Conservation (phyloP, 2,888 invertebrate species). For the Brachypalpus laphriformis region DNA sequence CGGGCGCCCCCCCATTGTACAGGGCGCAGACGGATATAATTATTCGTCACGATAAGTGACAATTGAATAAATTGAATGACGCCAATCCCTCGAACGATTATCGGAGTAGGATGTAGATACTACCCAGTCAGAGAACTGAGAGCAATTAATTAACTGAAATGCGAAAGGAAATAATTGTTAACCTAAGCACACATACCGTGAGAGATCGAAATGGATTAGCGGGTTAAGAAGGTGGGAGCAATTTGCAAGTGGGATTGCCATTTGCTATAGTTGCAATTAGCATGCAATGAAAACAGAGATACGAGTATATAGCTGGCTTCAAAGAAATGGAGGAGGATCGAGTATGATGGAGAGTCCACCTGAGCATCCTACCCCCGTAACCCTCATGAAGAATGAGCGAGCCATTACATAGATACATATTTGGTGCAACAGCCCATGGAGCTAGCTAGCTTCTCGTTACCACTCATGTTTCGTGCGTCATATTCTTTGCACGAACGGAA, state of each 20-base stretch:
- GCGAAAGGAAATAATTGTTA: conserved; percentile 22
- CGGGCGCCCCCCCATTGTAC: neutral
- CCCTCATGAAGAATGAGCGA: too few species aligned
- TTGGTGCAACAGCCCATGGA: too few species aligned
- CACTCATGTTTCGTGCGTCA: too few species aligned
- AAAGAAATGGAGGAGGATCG: too few species aligned
- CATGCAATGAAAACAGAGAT: too few species aligned
- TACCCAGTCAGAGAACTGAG: neutral
- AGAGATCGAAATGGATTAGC: neutral
- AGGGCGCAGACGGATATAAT: conserved; percentile 48
- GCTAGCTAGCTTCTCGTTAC: too few species aligned
- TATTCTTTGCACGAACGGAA: too few species aligned
- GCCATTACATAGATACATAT: too few species aligned
- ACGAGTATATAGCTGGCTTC: too few species aligned
- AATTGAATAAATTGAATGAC: conserved; percentile 71
- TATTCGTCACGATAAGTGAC: conserved; percentile 67
- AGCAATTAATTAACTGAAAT: conserved; percentile 32
- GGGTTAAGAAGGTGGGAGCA: conserved; percentile 2
- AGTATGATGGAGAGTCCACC: too few species aligned
- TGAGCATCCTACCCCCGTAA: too few species aligned
- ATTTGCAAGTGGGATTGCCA: neutral
- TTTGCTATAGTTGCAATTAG: neutral
- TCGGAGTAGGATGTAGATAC: conserved; percentile 10
- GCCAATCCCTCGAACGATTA: conserved; percentile 52
- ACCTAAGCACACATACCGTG: neutral